Base-by-base conservation (phyloP, 2,888 invertebrate species). In the Papilio demoleus region DNA sequence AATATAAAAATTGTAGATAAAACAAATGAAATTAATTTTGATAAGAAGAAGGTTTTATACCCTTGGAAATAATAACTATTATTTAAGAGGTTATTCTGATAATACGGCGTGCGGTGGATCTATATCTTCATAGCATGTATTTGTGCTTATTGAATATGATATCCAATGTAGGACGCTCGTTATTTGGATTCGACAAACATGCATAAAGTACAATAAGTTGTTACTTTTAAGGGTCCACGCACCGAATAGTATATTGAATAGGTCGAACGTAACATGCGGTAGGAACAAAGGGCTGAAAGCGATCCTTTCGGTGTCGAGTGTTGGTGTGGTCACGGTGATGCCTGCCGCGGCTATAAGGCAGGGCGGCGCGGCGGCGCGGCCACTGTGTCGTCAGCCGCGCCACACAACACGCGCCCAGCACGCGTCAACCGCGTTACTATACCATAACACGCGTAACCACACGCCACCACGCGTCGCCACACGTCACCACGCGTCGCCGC, bases 321-420 rank as follows among this genome's bases (percentile, higher is more conserved):
- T 56, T 42, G 62, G 67, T 67, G 65, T 42, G 66, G 70, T 50
- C 53, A 63, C 65, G 36, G 67, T 61, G 42, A 27, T 67, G 65
- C 47, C 36, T 42, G 19, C 50, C 70, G 58, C 69, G 73, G 79
- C 75, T 76, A 77, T 72, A 75, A 77, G 75, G 56, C 36, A 38
- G 68, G 36, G 67, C 67, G 69, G 45, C 56, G 62, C 67, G 62
- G 68, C 69, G 70, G 68, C 67, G 61, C 69, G 42, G 56, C 63
- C 67, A 71, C 53, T 73, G 65, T 62, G 69, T 68, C 70, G 70
- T 70, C 67, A 65, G 68, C 67, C 73, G 66, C 67, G 67, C 61
- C 61, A 38, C 36, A 42, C 62, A 31, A 53, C 66, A 56, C 62
- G 56, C 67, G 31, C 12, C 22, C 47, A 61, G 34, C 40, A 12